phyloP scores from a whole-genome alignment of 2,113 vertebrate genomes.

The Saccopteryx leptura region DNA sequence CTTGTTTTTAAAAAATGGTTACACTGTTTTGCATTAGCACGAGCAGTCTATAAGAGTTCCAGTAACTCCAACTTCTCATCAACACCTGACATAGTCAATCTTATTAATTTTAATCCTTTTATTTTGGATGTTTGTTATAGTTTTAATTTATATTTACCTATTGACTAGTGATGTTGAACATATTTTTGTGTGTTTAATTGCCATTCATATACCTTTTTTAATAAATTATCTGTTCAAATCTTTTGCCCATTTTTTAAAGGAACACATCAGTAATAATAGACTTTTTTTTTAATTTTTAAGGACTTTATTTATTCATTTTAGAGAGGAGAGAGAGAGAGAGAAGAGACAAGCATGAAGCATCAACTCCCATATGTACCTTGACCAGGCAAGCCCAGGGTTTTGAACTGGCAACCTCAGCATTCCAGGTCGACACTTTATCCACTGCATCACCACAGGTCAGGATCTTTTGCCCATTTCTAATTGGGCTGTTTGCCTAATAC shows the following conservation, averaged over 20 bases:
- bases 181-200: conserved; percentile 6
- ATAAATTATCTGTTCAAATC: not conserved
- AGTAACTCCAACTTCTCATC: conserved; percentile 3
- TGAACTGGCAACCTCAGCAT: no score
- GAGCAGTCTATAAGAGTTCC: not conserved
- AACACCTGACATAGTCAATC: not conserved
- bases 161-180: not conserved
- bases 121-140: not conserved
- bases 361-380: no score
- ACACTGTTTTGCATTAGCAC: not conserved
- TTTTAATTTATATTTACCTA: conserved; percentile 21
- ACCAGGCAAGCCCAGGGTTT: no score
- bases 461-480: conserved; percentile 21
- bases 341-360: no score
- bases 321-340: no score
- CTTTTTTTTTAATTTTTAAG: no score
- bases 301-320: no score
- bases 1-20: not conserved
- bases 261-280: no score
- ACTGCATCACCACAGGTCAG: no score
- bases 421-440: no score
- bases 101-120: conserved; percentile 46
- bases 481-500: not conserved
- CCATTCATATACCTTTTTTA: not conserved
- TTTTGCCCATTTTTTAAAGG: not conserved